Percentiles rank a stretch among this genome's conserved stretches.
Evolutionary conservation across 2,113 vertebrate genomes (phyloP).

Genomic region (Chunga burmeisteri): DNA sequence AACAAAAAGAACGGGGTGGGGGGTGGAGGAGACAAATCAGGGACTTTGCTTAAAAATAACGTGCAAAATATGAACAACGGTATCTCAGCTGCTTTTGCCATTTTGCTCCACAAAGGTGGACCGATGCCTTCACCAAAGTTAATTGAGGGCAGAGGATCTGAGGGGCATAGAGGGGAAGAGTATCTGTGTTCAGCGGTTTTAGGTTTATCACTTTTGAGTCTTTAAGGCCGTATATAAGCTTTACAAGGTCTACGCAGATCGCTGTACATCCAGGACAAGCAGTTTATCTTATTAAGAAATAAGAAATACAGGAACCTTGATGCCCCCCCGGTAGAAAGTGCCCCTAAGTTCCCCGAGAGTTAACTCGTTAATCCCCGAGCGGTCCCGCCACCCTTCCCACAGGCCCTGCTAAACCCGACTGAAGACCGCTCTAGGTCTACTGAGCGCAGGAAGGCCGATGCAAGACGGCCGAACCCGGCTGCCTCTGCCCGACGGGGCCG

Average conservation of each 20-base stretch:
- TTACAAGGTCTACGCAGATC: fast-evolving
- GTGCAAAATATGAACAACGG: background rate
- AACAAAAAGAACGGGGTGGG: background rate
- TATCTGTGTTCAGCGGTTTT: background rate
- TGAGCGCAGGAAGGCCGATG: fast-evolving
- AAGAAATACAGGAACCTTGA: background rate
- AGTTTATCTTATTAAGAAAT: background rate
- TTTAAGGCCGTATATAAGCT: background rate
- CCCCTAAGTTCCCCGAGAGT: background rate
- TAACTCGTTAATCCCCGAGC: background rate
- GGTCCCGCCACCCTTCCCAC: background rate
- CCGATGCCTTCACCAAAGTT: background rate
- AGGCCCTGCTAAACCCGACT: background rate
- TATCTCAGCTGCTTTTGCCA: background rate
- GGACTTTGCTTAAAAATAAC: background rate
- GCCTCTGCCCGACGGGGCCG: too few relatives aligned
- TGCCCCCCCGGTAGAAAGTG: background rate
- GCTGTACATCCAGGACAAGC: background rate
- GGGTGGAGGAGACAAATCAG: background rate
- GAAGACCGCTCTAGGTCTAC: background rate
- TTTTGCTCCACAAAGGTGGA: background rate
- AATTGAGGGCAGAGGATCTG: background rate
- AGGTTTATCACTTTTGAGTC: fast-evolving
- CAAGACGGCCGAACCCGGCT: fast-evolving
- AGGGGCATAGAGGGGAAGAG: fast-evolving